phyloP scores from a whole-genome alignment of 2,797 vertebrate genomes.

The Avahi laniger region DNA sequence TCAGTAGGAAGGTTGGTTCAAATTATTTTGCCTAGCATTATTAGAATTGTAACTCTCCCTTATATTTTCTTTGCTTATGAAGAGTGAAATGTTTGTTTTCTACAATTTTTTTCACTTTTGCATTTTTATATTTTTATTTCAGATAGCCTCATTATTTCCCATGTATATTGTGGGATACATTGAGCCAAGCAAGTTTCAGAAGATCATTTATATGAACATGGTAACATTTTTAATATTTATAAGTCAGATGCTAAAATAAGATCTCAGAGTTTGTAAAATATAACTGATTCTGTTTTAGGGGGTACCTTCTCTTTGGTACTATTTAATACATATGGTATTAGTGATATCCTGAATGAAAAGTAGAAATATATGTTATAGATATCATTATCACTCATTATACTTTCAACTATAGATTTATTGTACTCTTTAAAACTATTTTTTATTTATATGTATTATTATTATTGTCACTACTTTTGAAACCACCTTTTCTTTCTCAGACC shows the following conservation, averaged over 20 bases:
- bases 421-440: background rate
- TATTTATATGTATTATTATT: background rate
- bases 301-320: background rate
- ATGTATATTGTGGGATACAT: slow-evolving; percentile 92
- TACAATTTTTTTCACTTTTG: background rate
- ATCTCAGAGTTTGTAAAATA: slow-evolving; percentile 8
- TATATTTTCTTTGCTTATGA: background rate
- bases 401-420: background rate
- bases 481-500: background rate
- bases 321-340: background rate
- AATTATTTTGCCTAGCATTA: background rate
- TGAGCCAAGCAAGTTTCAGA: slow-evolving; percentile 89
- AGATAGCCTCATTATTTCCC: slow-evolving; percentile 92
- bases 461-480: slow-evolving; percentile 25
- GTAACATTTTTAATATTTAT: slow-evolving; percentile 80
- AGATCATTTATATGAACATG: slow-evolving; percentile 91
- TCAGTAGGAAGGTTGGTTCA: background rate
- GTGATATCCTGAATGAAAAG: background rate
- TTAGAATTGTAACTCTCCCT: background rate
- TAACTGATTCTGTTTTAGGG: background rate
- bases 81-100: background rate
- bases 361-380: background rate
- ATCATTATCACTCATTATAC: background rate
- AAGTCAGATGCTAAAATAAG: slow-evolving; percentile 47
- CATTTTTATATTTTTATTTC: slow-evolving; percentile 64